Evolutionary conservation across 1,140 invertebrate species (phyloP), one percentile per base, ranked within the genome.

Genomic region (Lethrus apterus): DNA sequence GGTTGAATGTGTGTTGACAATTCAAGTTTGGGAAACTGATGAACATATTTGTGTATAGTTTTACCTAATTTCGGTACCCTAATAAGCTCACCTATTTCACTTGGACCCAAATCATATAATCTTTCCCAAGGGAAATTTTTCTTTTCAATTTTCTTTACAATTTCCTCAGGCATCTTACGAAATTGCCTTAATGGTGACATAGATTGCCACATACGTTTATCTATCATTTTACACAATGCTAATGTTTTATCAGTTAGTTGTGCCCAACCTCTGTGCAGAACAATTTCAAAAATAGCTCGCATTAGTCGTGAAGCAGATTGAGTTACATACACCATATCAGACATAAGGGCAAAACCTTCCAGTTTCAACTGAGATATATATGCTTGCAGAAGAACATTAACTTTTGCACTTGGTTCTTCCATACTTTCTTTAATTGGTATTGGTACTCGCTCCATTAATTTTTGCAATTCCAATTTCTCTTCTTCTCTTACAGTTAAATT

Each of bases 391-490:
- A 98, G 68, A 4, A 97, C 92, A 62, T 91, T 91, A 2, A 97
- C 89, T 73, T 99, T 99, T 0, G 97, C 96, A 56, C 91, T 95
- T 0, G 95, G 83, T 66, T 99, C 96, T 66, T 99, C 97, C 26
- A 98, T 94, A 49, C 90, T 93, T 69, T 99, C 97, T 60, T 99
- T 99, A 38, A 99, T 97, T 0, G 97, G 97, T 50, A 99, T 97
- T 0, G 97, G 97, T 0, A 99, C 96, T 57, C 90, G 73, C 67
- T 97, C 93, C 83, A 99, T 93, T 0, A 99, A 68, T 65, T 98
- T 99, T 56, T 95, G 88, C 23, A 99, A 67, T 67, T 99, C 97
- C 33, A 98, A 65, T 60, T 99, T 98, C 69, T 99, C 97, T 68
- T 99, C 97, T 64, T 99, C 97, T 13, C 97, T 73, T 1, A 99